A percentile compares a stretch with the other conserved stretches of the same genome.
Conservation (phyloP, 1,140 invertebrate genomes). For the Calephelis nemesis region DNA sequence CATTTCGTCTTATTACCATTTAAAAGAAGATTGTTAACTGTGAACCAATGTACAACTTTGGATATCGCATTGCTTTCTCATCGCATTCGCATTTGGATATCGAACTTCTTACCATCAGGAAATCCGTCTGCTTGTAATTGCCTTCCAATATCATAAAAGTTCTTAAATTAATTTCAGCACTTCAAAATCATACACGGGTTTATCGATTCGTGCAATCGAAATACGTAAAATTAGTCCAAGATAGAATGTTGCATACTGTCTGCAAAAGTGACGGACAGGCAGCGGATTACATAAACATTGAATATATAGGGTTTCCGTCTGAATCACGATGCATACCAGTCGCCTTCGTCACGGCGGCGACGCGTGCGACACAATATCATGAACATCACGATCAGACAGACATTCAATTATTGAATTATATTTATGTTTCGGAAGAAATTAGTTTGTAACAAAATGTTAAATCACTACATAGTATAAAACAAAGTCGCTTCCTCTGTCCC, state of each 20-base stretch:
- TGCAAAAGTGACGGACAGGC: slow-evolving; percentile 55
- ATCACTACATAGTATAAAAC: no score
- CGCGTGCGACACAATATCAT: slow-evolving; percentile 60
- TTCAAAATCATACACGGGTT: slow-evolving; percentile 9
- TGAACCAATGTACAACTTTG: no score
- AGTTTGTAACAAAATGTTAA: neutral
- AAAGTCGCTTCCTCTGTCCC: no score
- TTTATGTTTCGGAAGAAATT: neutral
- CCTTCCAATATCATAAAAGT: no score
- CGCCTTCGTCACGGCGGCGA: slow-evolving; percentile 65
- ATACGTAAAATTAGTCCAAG: slow-evolving; percentile 17
- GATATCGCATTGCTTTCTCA: no score
- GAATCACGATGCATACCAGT: slow-evolving; percentile 73
- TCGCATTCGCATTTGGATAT: no score
- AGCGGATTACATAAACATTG: slow-evolving; percentile 67
- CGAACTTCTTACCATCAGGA: no score
- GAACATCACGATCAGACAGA: slow-evolving; percentile 50
- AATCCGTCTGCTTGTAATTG: no score
- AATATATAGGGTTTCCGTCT: slow-evolving; percentile 73
- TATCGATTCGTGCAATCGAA: slow-evolving; percentile 5
- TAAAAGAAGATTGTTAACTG: no score
- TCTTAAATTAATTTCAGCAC: no score
- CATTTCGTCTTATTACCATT: no score
- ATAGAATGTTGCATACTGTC: slow-evolving; percentile 33
- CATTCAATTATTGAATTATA: slow-evolving; percentile 25